Percentiles rank a stretch among this genome's conserved stretches.
These are phyloP conservation scores for Ceyx melanurus DNA, from an alignment of 2,113 vertebrate species.

Conservation along the genomic window DNA sequence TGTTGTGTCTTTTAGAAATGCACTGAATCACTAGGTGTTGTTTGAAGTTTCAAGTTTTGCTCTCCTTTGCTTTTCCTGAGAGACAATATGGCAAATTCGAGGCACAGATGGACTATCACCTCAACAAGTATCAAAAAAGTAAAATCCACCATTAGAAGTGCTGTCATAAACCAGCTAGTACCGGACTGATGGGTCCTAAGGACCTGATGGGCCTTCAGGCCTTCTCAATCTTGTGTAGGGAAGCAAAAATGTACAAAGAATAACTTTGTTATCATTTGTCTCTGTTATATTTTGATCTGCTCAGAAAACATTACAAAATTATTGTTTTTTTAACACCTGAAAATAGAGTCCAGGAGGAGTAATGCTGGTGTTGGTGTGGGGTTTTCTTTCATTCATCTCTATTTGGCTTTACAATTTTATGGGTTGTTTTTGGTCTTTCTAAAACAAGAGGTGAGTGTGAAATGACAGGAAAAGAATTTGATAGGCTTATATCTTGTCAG, in stretches of 20 bases:
- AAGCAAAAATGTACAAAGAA: not conserved
- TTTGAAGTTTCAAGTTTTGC: not conserved
- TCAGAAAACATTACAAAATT: not conserved
- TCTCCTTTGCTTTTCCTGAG: not conserved
- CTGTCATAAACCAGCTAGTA: not conserved
- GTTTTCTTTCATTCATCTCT: not conserved
- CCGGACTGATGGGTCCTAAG: not conserved
- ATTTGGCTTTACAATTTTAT: not conserved
- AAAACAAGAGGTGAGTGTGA: not conserved
- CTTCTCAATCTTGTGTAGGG: not conserved
- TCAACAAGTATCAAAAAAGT: not conserved
- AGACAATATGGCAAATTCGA: not conserved
- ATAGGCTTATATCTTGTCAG: not conserved
- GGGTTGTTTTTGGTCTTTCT: not conserved
- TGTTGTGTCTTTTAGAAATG: not conserved
- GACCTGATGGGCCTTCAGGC: not conserved
- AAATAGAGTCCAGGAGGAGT: not conserved
- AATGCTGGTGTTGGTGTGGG: rapidly evolving
- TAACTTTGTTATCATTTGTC: not conserved
- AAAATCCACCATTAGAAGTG: not conserved
- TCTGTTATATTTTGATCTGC: not conserved
- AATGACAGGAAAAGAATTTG: not conserved
- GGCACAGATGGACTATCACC: not conserved
- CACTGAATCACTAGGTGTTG: not conserved
- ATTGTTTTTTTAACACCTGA: not conserved